Base-by-base conservation (phyloP, 2,888 invertebrate species). In the Neoitamus cyanurus region DNA sequence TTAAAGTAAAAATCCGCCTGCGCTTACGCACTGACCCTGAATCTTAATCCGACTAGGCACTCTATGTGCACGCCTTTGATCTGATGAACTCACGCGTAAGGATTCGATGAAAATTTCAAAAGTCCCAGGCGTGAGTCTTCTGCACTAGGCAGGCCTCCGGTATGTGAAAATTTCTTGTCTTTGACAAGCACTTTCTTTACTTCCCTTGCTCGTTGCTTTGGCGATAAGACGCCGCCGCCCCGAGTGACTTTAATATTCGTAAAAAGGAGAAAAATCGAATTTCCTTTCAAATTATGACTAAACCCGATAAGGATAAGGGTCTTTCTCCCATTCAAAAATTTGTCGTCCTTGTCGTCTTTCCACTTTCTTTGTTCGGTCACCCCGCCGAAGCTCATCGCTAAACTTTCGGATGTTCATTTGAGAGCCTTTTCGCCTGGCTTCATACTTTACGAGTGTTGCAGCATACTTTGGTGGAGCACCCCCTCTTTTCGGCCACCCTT, bases 281-380 rank as follows among this genome's bases (percentile, higher is more conserved):
- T 46, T 78, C 31, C 46, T 48, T 30, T 30, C 58, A 78, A 78
- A 78, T 78, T 48, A 78, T 78, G 78, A 78, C 48, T 78, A 78
- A 58, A 48, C 46, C 58, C 78, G 58, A 48, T 58, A 78, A 78
- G 48, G 15, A 48, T 48, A 58, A 58, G 58, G 78, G 78, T 20
- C 78, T 78, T 28, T 25, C 30, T 78, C 31, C 48, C 58, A 78
- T 48, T 78, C 78, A 58, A 37, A 58, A 78, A 78, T 78, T 78
- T 78, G 78, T 78, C 48, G 78, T 78, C 58, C 78, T 58, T 78
- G 46, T 31, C 58, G 20, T 25, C 13, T 58, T 78, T 42, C 78
- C 48, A 70, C 30, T 28, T 78, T 48, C 25, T 75, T 37, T 75
- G 37, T 42, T 75, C 48, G 20, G 31, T 11, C 78, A n/a, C 31